Evolutionary conservation across 92 coral and sea anemone species (phyloP), one percentile per base, ranked within the genome.

Genomic region (Diadumene lineata): DNA sequence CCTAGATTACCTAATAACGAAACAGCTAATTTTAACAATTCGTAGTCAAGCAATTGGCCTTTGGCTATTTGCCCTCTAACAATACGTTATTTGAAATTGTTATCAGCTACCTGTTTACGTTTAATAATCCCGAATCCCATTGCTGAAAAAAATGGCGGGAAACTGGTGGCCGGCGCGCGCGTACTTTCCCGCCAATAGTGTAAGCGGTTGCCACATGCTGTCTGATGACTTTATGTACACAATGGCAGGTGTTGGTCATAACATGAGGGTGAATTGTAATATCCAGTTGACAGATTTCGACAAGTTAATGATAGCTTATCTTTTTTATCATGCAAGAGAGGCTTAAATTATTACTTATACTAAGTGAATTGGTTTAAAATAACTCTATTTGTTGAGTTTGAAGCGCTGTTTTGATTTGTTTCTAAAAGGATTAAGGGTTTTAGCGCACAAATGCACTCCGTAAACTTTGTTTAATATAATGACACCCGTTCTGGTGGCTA

Each of bases 161-260:
- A 72, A 72, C 62, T 56, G 25, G 55, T 72, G 31, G 53, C 19
- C 22, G 55, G 77, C 77, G 67, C 62, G 67, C 64, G 67, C 62
- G 67, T 43, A 56, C 33, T 72, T 72, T 72, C 77, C 77, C 77
- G 66, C 77, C 77, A 72, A 21, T 56, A 72, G 11, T 72, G 66
- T 51, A 56, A 62, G 65, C 77, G 66, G 31, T 72, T 72, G 56
- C 77, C 77, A 72, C 77, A 72, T 72, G 77, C 77, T 72, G 77
- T 72, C 77, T 72, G 77, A 72, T 56, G 43, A 72, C n/a, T 72
- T 72, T 72, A 71, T n/a, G 77, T 72, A 72, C 77, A 72, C 77
- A 72, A 72, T 56, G 48, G 77, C 77, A 72, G 77, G 77, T 72
- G 77, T 61, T 56, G 31, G 31, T 19, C 77, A 44, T 72, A 56